Evolutionary conservation across 2,888 invertebrate genomes (phyloP), one percentile per base, ranked within the genome.

Genomic region (Apamea crenata): DNA sequence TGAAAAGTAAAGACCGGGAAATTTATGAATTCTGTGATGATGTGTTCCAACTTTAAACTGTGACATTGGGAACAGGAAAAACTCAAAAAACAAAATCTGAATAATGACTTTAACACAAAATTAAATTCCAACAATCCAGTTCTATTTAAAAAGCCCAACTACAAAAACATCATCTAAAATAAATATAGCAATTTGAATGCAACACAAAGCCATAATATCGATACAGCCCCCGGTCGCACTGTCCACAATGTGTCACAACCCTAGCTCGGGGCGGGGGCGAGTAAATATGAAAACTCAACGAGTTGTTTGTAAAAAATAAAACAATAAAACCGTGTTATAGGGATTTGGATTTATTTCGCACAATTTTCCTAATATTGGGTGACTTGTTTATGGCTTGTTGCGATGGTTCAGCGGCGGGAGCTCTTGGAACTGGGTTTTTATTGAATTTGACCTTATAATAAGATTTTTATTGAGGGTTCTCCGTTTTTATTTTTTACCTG

Each of bases 301-400:
- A 89, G 89, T 90, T 90, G 87, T 90, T 89, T 89, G 89, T 88
- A 88, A 89, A 88, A 88, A 89, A 89, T 89, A 87, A 89, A 90
- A 89, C 86, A 89, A 89, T 89, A 89, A 90, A 89, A 87, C 77
- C 79, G 72, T 80, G 81, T 87, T 85, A 85, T 87, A 78, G 79
- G 84, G 89, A 86, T 88, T 84, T 81, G 84, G 89, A 89, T 90
- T 89, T 90, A 89, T 89, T 85, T 85, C 81, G 82, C 82, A 76
- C 88, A 80, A 84, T 89, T 88, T 78, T 83, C 77, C 86, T 88
- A 88, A 88, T 87, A 84, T 84, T 81, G 75, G 71, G 56, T 75
- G 82, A 84, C 81, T 87, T 88, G 84, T 88, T 88, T 89, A 85
- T 88, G 81, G 77, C 72, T 65, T 76, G 70, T 71, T 70, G 73